Base-by-base conservation (phyloP, 2,113 vertebrate species). In the Phalacrocorax pelagicus region DNA sequence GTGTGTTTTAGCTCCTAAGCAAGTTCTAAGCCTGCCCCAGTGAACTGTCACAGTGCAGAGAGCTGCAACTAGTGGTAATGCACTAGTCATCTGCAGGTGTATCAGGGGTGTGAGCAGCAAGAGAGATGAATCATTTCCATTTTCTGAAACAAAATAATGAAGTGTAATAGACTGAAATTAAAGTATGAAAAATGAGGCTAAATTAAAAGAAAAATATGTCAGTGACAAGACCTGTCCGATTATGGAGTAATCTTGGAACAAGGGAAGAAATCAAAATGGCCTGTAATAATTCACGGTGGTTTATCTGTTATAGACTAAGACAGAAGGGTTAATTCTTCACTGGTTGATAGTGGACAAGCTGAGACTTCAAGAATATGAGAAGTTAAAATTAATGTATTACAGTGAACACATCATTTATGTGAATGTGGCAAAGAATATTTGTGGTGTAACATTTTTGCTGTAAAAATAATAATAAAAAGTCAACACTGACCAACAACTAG, bases 131-230 rank as follows among this genome's bases (percentile, higher is more conserved):
- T 81, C 29, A 75, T 87, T 94, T 69, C 42, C 19, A 51, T 55
- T 80, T 65, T 73, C 81, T 91, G 78, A 92, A 92, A 82, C 40
- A 92, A 89, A 95, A 65, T 32, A 79, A 27, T 73, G 18, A 93
- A 63, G 8, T 47, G 19, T 27, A 75, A 61, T 75, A 71, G 42
- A 7, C 26, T 86, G 63, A 93, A 94, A 92, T 59, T 62, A 81
- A 82, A 23, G n/a, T 40, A 71, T 42, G 54, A 91, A 87, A 92
- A 95, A 87, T 51, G 26, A 58, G 55, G 17, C 12, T 65, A 73
- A 94, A 79, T 79, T 29, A 91, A 80, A 92, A 94, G 23, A 81
- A 85, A 89, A 95, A 54, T n/a, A 85, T 5, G 0, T 11, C 27
- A 29, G 7, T 44, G 55, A 65, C 27, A 92, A 92, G 11, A 84